Percentiles rank a stretch among this genome's conserved stretches.
phyloP scores from a whole-genome alignment of 2,113 vertebrate genomes.

The Marcusenius ussheri region DNA sequence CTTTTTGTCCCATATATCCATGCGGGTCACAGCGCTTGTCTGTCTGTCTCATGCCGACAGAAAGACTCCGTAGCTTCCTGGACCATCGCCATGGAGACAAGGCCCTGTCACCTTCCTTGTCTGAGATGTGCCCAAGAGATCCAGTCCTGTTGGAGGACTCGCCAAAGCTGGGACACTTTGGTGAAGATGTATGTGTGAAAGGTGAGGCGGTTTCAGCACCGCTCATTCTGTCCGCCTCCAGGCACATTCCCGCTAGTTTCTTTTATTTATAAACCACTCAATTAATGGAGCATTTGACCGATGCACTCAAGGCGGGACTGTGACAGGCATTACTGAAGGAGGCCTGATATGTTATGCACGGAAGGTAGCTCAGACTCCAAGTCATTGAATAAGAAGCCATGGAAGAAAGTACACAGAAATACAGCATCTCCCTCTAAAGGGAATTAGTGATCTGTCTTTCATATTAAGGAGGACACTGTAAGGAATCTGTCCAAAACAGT shows the following conservation, averaged over 20 bases:
- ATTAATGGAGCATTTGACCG: conserved; percentile 9
- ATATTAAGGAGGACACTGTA: not conserved
- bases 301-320: not conserved
- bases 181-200: not conserved
- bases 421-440: not conserved
- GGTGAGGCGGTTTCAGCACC: not conserved
- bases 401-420: not conserved
- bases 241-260: not conserved
- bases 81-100: not conserved
- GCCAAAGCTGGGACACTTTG: not conserved
- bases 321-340: not conserved
- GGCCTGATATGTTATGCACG: not conserved
- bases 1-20: not conserved
- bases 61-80: not conserved
- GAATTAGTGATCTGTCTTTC: not conserved
- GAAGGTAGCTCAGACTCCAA: not conserved
- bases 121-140: not conserved
- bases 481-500: not conserved
- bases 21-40: not conserved
- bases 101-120: not conserved
- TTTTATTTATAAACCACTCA: conserved; percentile 11
- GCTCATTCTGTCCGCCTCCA: not conserved
- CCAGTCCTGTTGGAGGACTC: not conserved
- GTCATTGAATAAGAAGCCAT: not conserved
- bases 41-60: not conserved